These are phyloP conservation scores for Hyperopisus bebe DNA, from an alignment of 2,113 vertebrate genomes.

Conservation along the genomic window DNA sequence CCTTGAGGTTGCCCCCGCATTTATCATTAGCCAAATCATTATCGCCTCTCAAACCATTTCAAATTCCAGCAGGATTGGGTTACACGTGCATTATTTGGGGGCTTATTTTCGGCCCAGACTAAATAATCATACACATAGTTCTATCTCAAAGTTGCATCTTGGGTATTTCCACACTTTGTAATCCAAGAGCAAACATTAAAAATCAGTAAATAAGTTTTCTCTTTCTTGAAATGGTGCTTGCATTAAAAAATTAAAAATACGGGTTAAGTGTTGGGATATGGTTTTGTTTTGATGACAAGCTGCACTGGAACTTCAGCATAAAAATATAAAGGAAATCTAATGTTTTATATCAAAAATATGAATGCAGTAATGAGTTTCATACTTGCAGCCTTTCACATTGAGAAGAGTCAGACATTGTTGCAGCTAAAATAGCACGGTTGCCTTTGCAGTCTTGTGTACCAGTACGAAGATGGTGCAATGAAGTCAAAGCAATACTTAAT, in stretches of 20 bases:
- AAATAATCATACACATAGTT: neutral
- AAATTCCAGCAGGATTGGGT: neutral
- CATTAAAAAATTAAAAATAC: neutral
- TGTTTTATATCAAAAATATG: neutral
- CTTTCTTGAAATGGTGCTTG: neutral
- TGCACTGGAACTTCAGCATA: neutral
- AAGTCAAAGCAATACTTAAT: neutral
- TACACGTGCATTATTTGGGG: slow-evolving; percentile 1
- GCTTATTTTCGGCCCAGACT: neutral
- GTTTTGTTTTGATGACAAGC: neutral
- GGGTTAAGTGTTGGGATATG: neutral
- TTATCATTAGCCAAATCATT: slow-evolving; percentile 14
- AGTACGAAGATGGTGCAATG: neutral
- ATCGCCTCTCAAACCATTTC: neutral
- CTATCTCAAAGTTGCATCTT: neutral
- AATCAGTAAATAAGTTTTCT: neutral
- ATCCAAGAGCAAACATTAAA: neutral
- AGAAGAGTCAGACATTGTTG: neutral
- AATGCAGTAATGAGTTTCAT: neutral
- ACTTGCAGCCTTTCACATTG: neutral
- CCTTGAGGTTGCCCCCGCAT: neutral
- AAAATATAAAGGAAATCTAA: neutral
- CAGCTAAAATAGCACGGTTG: neutral
- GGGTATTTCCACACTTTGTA: slow-evolving; percentile 8
- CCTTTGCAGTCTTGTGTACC: neutral